phyloP scores from a whole-genome alignment of 2,888 invertebrate species.

The Cheilosia vernalis region DNA sequence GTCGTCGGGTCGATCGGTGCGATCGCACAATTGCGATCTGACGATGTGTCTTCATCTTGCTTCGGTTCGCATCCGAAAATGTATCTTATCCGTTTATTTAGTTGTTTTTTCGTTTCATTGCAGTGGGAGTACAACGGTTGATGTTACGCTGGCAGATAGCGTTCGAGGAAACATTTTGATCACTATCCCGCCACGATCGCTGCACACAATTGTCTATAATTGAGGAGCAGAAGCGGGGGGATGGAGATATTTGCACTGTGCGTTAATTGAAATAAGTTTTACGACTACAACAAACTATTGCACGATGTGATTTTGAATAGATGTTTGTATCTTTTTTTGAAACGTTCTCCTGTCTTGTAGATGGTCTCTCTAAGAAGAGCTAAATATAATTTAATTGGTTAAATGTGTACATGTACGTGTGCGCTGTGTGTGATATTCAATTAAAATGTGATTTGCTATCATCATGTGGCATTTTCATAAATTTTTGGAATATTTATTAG shows the following conservation, averaged over 20 bases:
- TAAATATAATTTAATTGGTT: constrained; percentile 65
- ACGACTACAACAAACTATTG: constrained; percentile 64
- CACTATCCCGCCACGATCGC: constrained; percentile 78
- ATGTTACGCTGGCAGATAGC: constrained; percentile 82
- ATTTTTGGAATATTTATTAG: constrained; percentile 45
- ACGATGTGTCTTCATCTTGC: constrained; percentile 20
- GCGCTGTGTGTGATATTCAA: constrained; percentile 36
- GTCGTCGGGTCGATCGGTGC: constrained; percentile 5
- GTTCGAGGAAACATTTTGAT: constrained; percentile 80
- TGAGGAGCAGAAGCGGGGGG: constrained; percentile 13
- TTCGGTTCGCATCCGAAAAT: constrained; percentile 1
- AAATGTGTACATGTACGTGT: constrained; percentile 3
- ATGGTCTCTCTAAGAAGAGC: constrained; percentile 2
- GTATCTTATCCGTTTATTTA: too few species aligned
- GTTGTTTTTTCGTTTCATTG: constrained; percentile 31
- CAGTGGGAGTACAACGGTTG: constrained; percentile 80
- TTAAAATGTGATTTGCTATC: constrained; percentile 63
- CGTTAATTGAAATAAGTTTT: constrained; percentile 60
- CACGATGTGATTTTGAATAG: constrained; percentile 40
- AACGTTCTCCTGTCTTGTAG: neutral
- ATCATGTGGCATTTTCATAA: constrained; percentile 40
- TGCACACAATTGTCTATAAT: constrained; percentile 67
- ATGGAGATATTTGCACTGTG: constrained; percentile 24
- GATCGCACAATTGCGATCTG: constrained; percentile 14
- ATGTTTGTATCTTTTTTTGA: neutral